Evolutionary conservation across 2,888 invertebrate genomes (phyloP), one percentile per base, ranked within the genome.

Genomic region (Carterocephalus palaemon): DNA sequence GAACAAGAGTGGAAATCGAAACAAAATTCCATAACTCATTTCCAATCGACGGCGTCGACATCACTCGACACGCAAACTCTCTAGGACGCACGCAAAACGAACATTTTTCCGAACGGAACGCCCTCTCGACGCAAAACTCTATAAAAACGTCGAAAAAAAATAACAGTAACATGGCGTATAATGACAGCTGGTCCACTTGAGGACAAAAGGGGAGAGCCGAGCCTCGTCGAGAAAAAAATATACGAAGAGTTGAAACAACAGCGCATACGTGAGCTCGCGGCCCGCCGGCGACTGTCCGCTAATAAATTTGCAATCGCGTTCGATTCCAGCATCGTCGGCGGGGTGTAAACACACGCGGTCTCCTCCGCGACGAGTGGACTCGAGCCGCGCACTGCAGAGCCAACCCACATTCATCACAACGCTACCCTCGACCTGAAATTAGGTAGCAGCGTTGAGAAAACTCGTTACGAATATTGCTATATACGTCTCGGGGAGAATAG

Each of bases 151-250:
- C 82, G 75, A 86, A 85, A 85, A 83, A 60, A 85, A 83, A 81
- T 74, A 81, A 87, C 85, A 81, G 85, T 85, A 84, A 84, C 87
- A 87, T 88, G 81, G 86, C 86, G 86, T 83, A 88, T 87, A 88
- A 88, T 88, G 87, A 88, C 87, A 87, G 87, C 87, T 87, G 87
- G 87, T 85, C 86, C 87, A 88, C 87, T 88, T 87, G 86, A 86
- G 84, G 86, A 87, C 86, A 87, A 86, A 85, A 80, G 86, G 81
- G 84, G 86, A 80, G 79, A 83, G 82, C 75, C 60, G 78, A 78
- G 83, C 65, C 81, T 77, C 82, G 82, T 73, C 71, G 85, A 82
- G 85, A 78, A 85, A 86, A 82, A 85, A 86, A 84, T 83, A 84
- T 71, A 76, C 72, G 70, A 77, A 76, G 81, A 85, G 82, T 75